These are phyloP conservation scores for Holocentrus rufus DNA, from an alignment of 2,797 vertebrate genomes.

Conservation along the genomic window DNA sequence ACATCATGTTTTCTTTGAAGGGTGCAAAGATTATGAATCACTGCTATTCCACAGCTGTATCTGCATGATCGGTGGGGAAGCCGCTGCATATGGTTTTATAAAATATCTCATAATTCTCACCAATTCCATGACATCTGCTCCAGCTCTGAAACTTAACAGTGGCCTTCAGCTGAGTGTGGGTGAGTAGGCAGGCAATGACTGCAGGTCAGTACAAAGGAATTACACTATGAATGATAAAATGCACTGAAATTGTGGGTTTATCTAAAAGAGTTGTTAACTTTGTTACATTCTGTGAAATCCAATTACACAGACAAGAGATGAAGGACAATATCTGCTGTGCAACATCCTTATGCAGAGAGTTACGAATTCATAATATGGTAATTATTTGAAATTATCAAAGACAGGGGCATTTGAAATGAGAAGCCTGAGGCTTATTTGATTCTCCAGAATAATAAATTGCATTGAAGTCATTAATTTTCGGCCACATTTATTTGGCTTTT, in stretches of 20 bases:
- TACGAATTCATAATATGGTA: constrained; percentile 57
- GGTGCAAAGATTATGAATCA: background rate
- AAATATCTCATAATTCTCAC: background rate
- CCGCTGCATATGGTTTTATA: no score
- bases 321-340: constrained; percentile 40
- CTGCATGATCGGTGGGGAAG: background rate
- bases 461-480: constrained; percentile 61
- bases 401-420: constrained; percentile 50
- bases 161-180: constrained; percentile 17
- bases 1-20: background rate
- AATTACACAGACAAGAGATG: constrained; percentile 46
- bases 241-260: constrained; percentile 19
- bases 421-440: constrained; percentile 60
- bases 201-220: constrained; percentile 6
- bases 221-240: constrained; percentile 30
- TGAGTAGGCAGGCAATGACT: constrained; percentile 10
- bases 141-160: background rate
- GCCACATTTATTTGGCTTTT: constrained; percentile 54
- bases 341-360: constrained; percentile 32
- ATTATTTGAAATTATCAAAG: constrained; percentile 66
- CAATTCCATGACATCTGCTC: constrained; percentile 25
- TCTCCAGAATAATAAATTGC: constrained; percentile 53
- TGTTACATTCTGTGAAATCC: constrained; percentile 53
- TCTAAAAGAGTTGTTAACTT: constrained; percentile 32
- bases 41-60: constrained; percentile 10